Base-by-base conservation (phyloP, 2,113 vertebrate genomes). In the Castor canadensis region DNA sequence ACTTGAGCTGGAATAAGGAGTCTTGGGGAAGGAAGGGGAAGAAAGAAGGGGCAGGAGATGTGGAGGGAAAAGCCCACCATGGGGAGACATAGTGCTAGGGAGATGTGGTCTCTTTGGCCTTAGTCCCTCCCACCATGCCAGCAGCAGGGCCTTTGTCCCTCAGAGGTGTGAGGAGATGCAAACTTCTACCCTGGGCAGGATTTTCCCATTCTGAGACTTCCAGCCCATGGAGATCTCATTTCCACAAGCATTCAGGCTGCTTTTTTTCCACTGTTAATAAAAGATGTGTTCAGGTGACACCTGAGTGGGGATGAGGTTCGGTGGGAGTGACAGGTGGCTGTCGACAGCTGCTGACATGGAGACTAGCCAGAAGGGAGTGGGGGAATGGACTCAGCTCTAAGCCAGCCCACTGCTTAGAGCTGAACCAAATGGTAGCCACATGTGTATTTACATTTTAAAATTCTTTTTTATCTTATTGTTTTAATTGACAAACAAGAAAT, bases 201-300 rank as follows among this genome's bases (percentile, higher is more conserved):
- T 77, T 77, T 60, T 79, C 58, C 20, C 8, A n/a, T 69, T 24
- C 64, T 0, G 35, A 67, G 69, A 47, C 72, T 38, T 82, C 87
- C 71, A 71, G 84, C 38, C 47, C 17, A 67, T 54, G 80, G 84
- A 95, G 81, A 84, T 84, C 91, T 90, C 76, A 72, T 94, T 90
- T 92, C 84, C 52, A 54, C 22, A 73, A 47, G 47, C 77, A 71
- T 60, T 64, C 26, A 9, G 11, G n/a, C 30, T 82, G 81, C 54
- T 87, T 10, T 90, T 89, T 95, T 97, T 84, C 87, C 91, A 81
- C 58, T 58, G 87, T 95, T 97, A 95, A 95, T 95, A 95, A 95
- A 95, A 96, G 87, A 91, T 96, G 94, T 94, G 89, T 80, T 91
- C 47, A 8, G 58, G 67, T 88, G 93, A 96, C 75, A 91, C 83